Base-by-base conservation (phyloP, 2,888 invertebrate species). In the Amblyjoppa proteus region DNA sequence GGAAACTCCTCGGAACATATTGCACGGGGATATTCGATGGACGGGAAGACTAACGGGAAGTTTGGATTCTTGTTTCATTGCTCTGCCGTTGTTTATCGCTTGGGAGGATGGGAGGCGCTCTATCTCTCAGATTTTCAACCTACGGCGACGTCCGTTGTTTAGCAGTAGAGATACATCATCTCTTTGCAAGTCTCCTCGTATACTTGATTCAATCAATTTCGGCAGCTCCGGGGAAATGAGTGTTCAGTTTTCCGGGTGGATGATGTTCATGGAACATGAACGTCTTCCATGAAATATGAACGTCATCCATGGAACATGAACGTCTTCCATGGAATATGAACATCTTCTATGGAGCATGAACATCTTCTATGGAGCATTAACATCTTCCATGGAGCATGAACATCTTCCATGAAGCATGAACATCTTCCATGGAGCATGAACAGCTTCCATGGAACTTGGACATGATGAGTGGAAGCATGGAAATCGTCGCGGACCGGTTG, bases 1-100 rank as follows among this genome's bases (percentile, higher is more conserved):
- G 56, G 0, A 71, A 80, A 20, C 53, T 73, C 51, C 7, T 25
- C 45, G 75, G 31, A 61, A 70, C 69, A 78, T 28, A 45, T 58
- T 58, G 49, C 25, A n/a, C 11, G 70, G 28, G 69, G 51, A 31
- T 28, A 64, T 64, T 64, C 45, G 9, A 31, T 5, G 53, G 41
- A 16, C 16, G 51, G 58, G 28, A 45, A 45, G 58, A 16, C 25
- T 25, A 53, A 25, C n/a, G 3, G n/a, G 28, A 70, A 78, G 58
- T 70, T 78, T 61, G 41, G 41, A 49, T 45, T 49, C 58, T 58
- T n/a, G 20, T 68, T 68, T 20, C 11, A 61, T 78, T 58, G 13
- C 41, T 16, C n/a, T 20, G 11, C n/a, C 38, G 31, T 16, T 31
- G 53, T 11, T 53, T 68, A 51, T 53, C 53, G 20, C 25, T 34